Evolutionary conservation across 1,140 invertebrate genomes (phyloP), one percentile per base, ranked within the genome.

Genomic region (Battus philenor): DNA sequence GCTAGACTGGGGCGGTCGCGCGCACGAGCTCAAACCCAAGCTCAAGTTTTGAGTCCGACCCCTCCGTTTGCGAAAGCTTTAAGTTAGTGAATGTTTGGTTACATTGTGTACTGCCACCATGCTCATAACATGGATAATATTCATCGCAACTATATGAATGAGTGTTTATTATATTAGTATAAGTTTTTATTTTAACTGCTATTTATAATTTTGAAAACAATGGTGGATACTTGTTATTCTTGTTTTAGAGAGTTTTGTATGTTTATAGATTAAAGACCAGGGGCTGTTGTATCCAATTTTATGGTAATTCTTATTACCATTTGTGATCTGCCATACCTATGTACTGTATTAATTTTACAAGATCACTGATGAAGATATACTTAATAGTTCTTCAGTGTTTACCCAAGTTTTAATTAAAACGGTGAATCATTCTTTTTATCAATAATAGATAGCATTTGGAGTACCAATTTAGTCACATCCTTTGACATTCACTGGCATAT

Each of bases 1-100:
- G 70, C 89, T 99, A 16, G 91, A 93, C 54, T 99, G 97, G 97
- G 97, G 97, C 41, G 98, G 97, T 9, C 82, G 94, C 29, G 95
- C 94, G 20, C 94, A 96, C 67, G 93, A 96, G 83, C 87, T 94
- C 49, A 91, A 92, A 71, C 90, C 91, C 50, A 91, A 91, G 77
- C 86, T 89, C 50, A 89, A 90, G 71, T 89, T 89, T 66, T 90
- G 67, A 83, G 61, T 58, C 6, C 29, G 24, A 39, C 52, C 58
- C 58, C 48, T 61, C 41, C 50, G 46, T 57, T 64, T 71, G 61
- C 38, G 34, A 72, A 79, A 81, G 77, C 74, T 81, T 84, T 84
- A 84, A 81, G 78, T 79, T 81, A 69, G 54, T 75, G 65, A 63
- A 62, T 47, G 59, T 68, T 67, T 46, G 53, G 39, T 60, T 63